These are phyloP conservation scores for Hydropsyche betteni DNA, from an alignment of 2,888 invertebrate species.

Conservation along the genomic window DNA sequence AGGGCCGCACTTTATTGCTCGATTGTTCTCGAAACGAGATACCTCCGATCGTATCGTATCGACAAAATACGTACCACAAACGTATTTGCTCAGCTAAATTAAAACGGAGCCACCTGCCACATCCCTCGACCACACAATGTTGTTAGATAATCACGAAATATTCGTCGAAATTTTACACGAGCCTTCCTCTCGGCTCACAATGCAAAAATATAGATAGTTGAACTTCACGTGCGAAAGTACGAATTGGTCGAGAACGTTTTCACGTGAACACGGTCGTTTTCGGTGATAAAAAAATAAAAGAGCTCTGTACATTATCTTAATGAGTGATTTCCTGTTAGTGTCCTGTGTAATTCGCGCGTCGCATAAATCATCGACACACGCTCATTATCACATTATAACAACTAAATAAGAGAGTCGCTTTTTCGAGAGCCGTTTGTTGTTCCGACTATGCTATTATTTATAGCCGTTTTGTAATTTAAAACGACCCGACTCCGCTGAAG, in stretches of 20 bases:
- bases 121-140: slow-evolving; percentile 13
- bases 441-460: neutral
- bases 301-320: slow-evolving; percentile 15
- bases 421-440: slow-evolving; percentile 12
- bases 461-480: neutral
- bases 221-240: neutral
- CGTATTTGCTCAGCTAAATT: slow-evolving; percentile 14
- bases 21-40: slow-evolving; percentile 29
- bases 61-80: slow-evolving; percentile 4
- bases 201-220: neutral
- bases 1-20: slow-evolving; percentile 17
- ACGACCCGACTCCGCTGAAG: slow-evolving; percentile 52
- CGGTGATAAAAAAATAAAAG: neutral
- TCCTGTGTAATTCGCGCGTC: slow-evolving; percentile 18
- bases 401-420: slow-evolving; percentile 24
- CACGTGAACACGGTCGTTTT: neutral
- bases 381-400: slow-evolving; percentile 31
- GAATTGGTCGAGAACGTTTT: neutral
- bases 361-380: slow-evolving; percentile 24
- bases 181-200: neutral
- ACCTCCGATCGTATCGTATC: slow-evolving; percentile 5
- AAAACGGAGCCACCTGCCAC: neutral
- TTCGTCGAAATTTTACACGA: neutral
- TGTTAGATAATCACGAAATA: neutral
- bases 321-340: slow-evolving; percentile 9